Conservation (phyloP, 1,140 invertebrate genomes). For the Leptoteleia sp. region DNA sequence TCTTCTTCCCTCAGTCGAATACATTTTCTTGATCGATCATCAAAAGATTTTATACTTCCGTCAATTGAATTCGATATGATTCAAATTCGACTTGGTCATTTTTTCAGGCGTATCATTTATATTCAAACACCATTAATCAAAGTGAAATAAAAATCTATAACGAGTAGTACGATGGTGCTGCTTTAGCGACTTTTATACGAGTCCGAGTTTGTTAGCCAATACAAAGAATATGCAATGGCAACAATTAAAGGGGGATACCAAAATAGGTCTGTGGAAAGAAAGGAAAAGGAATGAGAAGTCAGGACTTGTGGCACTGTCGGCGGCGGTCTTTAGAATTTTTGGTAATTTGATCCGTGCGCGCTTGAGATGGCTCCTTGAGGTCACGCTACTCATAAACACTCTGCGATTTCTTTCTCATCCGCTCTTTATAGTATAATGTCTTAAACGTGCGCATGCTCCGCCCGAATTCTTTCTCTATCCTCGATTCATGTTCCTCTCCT, state of each 20-base stretch:
- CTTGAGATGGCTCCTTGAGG: conserved; percentile 63
- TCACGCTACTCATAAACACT: conserved; percentile 70
- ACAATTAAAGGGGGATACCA: conserved; percentile 52
- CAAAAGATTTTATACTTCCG: conserved; percentile 53
- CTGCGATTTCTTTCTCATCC: conserved; percentile 61
- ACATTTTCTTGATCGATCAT: conserved; percentile 52
- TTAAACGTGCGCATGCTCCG: conserved; percentile 56
- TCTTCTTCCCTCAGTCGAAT: too few relatives aligned
- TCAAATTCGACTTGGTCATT: conserved; percentile 49
- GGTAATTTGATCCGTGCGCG: conserved; percentile 65
- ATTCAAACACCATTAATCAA: conserved; percentile 64
- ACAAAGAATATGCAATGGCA: conserved; percentile 44
- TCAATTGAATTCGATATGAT: conserved; percentile 63
- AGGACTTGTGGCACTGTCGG: conserved; percentile 47
- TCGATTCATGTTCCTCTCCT: conserved; percentile 30
- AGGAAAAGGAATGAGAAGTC: conserved; percentile 42
- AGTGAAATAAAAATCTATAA: conserved; percentile 50
- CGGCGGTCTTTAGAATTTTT: conserved; percentile 68
- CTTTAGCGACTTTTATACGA: conserved; percentile 25
- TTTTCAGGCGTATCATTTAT: conserved; percentile 50
- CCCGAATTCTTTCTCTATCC: conserved; percentile 55
- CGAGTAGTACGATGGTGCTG: conserved; percentile 27
- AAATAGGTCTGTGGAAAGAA: conserved; percentile 48
- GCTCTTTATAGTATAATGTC: conserved; percentile 65
- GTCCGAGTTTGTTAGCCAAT: conserved; percentile 20